These are phyloP conservation scores for Enteromius afrohamiltoni DNA, from an alignment of 2,797 vertebrate species.

Conservation along the genomic window DNA sequence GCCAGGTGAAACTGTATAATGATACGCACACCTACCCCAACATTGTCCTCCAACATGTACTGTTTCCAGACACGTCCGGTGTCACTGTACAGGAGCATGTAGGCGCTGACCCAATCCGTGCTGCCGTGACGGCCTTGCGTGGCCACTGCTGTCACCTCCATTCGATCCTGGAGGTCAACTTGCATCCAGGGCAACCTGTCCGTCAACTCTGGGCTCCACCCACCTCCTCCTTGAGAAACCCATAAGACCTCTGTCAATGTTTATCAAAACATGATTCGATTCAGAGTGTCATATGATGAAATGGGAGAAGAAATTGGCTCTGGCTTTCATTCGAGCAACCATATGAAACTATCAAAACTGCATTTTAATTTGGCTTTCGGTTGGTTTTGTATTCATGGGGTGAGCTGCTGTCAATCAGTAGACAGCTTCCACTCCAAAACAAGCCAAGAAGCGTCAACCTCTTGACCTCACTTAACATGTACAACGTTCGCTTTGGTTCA, in stretches of 20 bases:
- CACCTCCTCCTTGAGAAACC: constrained; percentile 85
- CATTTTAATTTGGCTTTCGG: neutral
- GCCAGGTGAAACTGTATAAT: neutral
- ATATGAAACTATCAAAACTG: neutral
- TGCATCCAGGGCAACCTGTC: constrained; percentile 92
- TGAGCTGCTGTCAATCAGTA: constrained; percentile 5
- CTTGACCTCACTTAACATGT: constrained; percentile 54
- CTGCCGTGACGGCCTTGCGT: constrained; percentile 92
- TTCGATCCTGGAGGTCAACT: constrained; percentile 89
- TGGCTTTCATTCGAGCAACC: neutral
- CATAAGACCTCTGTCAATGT: constrained; percentile 28
- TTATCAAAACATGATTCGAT: neutral
- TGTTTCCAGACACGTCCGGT: constrained; percentile 91
- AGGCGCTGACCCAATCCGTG: constrained; percentile 93
- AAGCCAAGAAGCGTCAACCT: constrained; percentile 13
- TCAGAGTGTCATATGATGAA: neutral
- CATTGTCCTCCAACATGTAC: constrained; percentile 86
- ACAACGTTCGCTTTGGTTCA: constrained; percentile 4
- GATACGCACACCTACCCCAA: constrained; percentile 83
- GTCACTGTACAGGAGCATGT: constrained; percentile 92
- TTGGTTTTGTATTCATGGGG: constrained; percentile 20
- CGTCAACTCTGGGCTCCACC: constrained; percentile 90
- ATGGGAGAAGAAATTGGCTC: neutral
- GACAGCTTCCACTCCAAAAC: neutral
- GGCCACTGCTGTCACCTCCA: constrained; percentile 90